Evolutionary conservation across 2,888 invertebrate species (phyloP), one percentile per base, ranked within the genome.

Genomic region (Gymnoscelis rufifasciata): DNA sequence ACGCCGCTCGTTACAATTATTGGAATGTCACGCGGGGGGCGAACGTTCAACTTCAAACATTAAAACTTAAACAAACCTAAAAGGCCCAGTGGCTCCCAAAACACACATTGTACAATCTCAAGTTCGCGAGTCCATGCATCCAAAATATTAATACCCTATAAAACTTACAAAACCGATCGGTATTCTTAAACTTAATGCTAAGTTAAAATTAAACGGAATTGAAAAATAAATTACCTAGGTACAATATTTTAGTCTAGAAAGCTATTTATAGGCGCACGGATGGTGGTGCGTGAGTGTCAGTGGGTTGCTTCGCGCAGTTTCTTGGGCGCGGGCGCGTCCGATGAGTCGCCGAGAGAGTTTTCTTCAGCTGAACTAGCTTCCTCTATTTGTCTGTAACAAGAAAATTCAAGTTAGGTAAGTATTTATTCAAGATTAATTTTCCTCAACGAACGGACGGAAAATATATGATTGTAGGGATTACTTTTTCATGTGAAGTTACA

Each of bases 221-320:
- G 79, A 84, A 88, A 84, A 89, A 89, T 89, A 89, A 89, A 89
- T 89, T 89, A 89, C 84, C 89, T 89, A 89, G 88, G 88, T 89
- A 89, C 87, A 88, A 86, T 87, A 78, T 84, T 81, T 86, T 82
- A 84, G 80, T 83, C 84, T 87, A 86, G 71, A 75, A 81, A 84
- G 84, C 81, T 86, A 87, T 84, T 78, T 86, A 86, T 19, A 19
- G 19, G 19, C 19, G 19, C 19, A 5, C 3, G 19, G 19, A 2
- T 5, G n/a, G n/a, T n/a, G 74, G 74, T 68, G 78, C 76, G 78
- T 71, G 62, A 59, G 67, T 73, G 87, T 88, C 88, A 87, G 87
- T 87, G 87, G 52, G 86, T 78, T 69, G 79, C 79, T 65, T 84
- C 88, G 56, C 88, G 78, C 40, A 80, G 74, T 65, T 87, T 88